phyloP scores from a whole-genome alignment of 2,888 invertebrate genomes.

The Sisyra terminalis region DNA sequence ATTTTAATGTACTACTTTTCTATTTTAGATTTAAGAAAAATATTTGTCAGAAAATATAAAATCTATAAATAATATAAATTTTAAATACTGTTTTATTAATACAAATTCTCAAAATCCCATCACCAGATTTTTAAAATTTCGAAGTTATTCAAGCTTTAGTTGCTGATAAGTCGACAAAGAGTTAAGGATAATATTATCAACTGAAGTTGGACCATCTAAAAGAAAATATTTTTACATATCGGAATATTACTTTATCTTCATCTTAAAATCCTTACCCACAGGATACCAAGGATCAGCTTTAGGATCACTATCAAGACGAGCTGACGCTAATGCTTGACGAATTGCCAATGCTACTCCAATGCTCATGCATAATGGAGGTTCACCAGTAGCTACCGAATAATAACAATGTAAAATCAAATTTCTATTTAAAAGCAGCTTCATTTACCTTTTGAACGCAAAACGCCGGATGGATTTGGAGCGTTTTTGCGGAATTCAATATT shows the following conservation, averaged over 20 bases:
- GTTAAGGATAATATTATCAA: neutral
- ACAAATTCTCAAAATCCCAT: too few relatives aligned
- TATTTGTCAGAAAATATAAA: neutral
- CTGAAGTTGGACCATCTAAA: constrained; percentile 1
- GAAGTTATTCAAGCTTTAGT: neutral
- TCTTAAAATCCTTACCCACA: constrained; percentile 31
- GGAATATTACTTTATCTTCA: neutral
- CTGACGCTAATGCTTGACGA: constrained; percentile 48
- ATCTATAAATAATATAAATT: constrained; percentile 1
- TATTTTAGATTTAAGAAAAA: neutral
- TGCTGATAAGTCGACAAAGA: neutral
- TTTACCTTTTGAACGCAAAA: constrained; percentile 56
- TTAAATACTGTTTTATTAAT: too few relatives aligned
- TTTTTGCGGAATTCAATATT: constrained; percentile 51
- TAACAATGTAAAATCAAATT: too few relatives aligned
- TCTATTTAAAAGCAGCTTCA: too few relatives aligned
- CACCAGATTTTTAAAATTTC: too few relatives aligned
- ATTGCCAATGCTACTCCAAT: constrained; percentile 40
- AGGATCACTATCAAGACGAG: constrained; percentile 44
- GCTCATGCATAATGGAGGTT: constrained; percentile 34
- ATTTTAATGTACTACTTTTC: neutral
- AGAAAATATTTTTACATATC: neutral
- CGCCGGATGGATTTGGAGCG: constrained; percentile 43
- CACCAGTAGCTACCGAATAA: constrained; percentile 30
- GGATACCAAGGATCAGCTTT: constrained; percentile 36